phyloP scores from a whole-genome alignment of 2,888 invertebrate species.

The Drosophila setosimentum region DNA sequence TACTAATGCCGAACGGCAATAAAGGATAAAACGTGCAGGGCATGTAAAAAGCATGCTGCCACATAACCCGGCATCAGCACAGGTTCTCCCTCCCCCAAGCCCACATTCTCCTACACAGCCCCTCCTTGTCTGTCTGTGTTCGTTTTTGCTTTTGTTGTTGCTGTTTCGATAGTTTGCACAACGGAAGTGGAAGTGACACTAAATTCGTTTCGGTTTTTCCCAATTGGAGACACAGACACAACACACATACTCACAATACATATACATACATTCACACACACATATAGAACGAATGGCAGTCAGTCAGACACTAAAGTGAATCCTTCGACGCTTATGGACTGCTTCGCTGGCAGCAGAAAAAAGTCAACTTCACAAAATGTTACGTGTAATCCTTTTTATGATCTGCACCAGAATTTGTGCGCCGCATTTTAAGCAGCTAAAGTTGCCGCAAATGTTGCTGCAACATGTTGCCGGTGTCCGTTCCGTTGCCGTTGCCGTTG shows the following conservation, averaged over 20 bases:
- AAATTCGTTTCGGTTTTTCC: conserved; percentile 77
- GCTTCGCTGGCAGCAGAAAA: conserved; percentile 29
- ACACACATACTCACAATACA: conserved; percentile 4
- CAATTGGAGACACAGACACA: conserved; percentile 55
- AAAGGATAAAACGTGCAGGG: conserved; percentile 82
- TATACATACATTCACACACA: conserved; percentile 8
- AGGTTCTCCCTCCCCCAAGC: neutral
- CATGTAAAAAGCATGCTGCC: conserved; percentile 67
- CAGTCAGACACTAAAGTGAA: conserved; percentile 29
- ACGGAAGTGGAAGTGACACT: conserved; percentile 80
- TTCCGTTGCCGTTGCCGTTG: conserved; percentile 10
- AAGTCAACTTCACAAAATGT: conserved; percentile 71
- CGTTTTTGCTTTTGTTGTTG: conserved; percentile 46
- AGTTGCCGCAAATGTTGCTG: conserved; percentile 25
- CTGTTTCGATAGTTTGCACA: conserved; percentile 75
- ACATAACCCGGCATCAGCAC: conserved; percentile 29
- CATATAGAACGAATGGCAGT: conserved; percentile 12
- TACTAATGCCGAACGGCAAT: conserved; percentile 80
- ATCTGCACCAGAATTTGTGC: conserved; percentile 73
- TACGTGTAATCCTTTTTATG: conserved; percentile 79
- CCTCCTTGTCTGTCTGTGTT: conserved; percentile 19
- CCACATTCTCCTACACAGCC: neutral
- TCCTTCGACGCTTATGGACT: conserved; percentile 55
- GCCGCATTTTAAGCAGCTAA: conserved; percentile 70
- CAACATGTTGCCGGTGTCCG: conserved; percentile 27